These are phyloP conservation scores for Drosophila ironensis DNA, from an alignment of 1,140 invertebrate species.

Conservation along the genomic window DNA sequence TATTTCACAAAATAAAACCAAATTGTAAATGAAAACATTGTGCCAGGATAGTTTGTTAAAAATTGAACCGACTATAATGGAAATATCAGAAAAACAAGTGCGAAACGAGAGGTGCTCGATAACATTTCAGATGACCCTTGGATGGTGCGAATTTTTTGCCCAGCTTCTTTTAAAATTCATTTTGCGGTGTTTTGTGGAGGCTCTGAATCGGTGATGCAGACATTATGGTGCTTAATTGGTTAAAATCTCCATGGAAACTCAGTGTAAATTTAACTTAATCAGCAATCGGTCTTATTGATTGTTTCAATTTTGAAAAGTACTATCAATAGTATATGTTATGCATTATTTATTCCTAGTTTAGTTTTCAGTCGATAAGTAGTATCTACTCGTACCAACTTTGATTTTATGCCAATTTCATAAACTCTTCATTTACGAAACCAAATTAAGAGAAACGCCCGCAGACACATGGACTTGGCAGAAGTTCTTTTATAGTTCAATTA, in stretches of 20 bases:
- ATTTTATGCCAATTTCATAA: not conserved
- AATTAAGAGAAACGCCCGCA: not conserved
- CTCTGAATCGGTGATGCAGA: not conserved
- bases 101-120: conserved; percentile 2
- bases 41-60: not conserved
- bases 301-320: too few species aligned
- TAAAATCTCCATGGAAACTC: not conserved
- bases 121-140: not conserved
- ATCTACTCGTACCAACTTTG: not conserved
- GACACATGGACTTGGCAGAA: conserved; percentile 4
- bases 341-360: too few species aligned
- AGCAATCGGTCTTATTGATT: too few species aligned
- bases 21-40: conserved; percentile 2
- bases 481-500: conserved; percentile 50
- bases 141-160: not conserved
- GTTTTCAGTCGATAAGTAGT: too few species aligned
- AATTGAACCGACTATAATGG: conserved; percentile 17
- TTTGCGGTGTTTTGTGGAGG: conserved; percentile 1
- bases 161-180: not conserved
- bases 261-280: too few species aligned
- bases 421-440: not conserved
- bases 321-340: too few species aligned
- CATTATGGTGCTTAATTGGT: conserved; percentile 15
- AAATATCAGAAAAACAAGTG: too few species aligned
- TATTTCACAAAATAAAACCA: conserved; percentile 13